Evolutionary conservation across 2,113 vertebrate species (phyloP).

Genomic region (Gallinago media): DNA sequence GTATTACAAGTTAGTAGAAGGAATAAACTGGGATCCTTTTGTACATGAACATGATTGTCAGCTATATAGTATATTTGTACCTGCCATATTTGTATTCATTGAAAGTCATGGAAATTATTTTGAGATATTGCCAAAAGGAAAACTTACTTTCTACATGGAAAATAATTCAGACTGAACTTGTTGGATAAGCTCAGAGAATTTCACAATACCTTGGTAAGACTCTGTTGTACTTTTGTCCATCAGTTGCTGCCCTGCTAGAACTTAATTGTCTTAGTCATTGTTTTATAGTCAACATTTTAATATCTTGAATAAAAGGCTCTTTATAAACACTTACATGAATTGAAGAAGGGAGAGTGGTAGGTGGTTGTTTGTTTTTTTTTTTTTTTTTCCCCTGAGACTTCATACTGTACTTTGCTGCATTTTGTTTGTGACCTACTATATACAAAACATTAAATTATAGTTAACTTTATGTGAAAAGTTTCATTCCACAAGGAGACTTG

Average conservation of each 20-base stretch:
- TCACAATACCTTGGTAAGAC: background rate
- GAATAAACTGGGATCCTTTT: background rate
- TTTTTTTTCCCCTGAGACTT: background rate
- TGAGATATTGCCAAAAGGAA: background rate
- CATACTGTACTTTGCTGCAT: background rate
- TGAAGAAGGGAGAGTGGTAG: background rate
- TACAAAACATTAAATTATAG: conserved; percentile 7
- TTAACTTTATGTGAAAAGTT: background rate
- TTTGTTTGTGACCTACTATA: background rate
- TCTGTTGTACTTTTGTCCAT: background rate
- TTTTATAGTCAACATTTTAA: background rate
- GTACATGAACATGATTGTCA: background rate
- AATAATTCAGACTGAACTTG: background rate
- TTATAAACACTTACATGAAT: background rate
- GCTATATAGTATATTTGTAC: background rate
- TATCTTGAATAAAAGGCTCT: background rate
- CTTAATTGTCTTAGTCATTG: background rate
- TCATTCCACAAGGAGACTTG: background rate
- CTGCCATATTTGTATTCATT: background rate
- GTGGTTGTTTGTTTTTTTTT: background rate
- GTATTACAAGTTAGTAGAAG: background rate
- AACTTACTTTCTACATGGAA: background rate
- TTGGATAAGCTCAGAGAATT: background rate
- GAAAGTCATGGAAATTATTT: background rate
- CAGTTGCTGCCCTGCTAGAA: background rate